Base-by-base conservation (phyloP, 2,888 invertebrate species). In the Saturnia pavonia region DNA sequence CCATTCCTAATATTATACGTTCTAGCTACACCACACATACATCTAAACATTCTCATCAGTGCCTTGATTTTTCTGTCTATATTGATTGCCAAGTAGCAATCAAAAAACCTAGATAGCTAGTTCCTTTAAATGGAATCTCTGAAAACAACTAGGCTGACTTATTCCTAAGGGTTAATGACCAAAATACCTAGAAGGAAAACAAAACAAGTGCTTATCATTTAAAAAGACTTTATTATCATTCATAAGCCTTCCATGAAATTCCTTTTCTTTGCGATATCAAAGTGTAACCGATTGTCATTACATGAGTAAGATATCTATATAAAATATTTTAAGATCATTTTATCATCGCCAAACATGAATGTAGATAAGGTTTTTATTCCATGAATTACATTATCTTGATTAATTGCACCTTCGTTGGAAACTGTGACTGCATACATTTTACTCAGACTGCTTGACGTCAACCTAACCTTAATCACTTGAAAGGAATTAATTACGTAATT, bases 361-460 rank as follows among this genome's bases (percentile, higher is more conserved):
- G 70, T 71, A 71, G 51, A 57, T 70, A 45, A 63, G 68, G 51
- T 57, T 75, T 72, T 73, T 72, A 76, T 74, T 76, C 71, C 72
- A 54, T 42, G 71, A 74, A 76, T 51, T 71, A 68, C 72, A 71
- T 76, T 80, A 82, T 84, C 84, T 78, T 84, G 82, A 84, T 80
- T 72, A 76, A 83, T 82, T 76, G 73, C 19, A n/a, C 73, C 14
- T 82, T 78, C 77, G 76, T 54, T 73, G 76, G 75, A 80, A 76
- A 76, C 70, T 72, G 22, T 72, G 69, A 74, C 65, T 69, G 65
- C 69, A 25, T 25, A 67, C 27, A n/a, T 40, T 72, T 72, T 70
- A 78, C 72, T 76, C 77, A 83, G 83, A 82, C 83, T 73, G 82
- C 76, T 79, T 82, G 83, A 83, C 81, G 83, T 77, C 78, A 76